Evolutionary conservation across 92 coral and sea anemone genomes (phyloP).

Genomic region (Desmophyllum pertusum): DNA sequence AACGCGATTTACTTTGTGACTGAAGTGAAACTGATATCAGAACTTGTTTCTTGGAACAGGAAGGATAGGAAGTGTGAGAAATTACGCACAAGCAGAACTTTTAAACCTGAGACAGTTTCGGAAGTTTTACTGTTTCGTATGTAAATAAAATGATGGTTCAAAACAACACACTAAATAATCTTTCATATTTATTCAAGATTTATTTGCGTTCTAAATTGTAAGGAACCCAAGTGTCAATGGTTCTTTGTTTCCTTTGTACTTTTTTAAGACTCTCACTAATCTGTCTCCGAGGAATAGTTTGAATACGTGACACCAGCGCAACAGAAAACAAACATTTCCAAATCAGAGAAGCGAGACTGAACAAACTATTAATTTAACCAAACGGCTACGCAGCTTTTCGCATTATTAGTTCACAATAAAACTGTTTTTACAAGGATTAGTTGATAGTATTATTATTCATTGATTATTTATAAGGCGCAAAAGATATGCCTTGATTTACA

Average conservation of each 20-base stretch:
- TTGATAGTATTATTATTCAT: too few relatives aligned
- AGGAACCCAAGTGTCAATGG: background rate
- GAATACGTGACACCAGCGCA: background rate
- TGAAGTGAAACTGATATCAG: constrained; percentile 16
- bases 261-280: background rate
- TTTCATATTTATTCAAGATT: background rate
- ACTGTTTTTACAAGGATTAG: background rate
- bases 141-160: constrained; percentile 1
- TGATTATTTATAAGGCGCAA: too few relatives aligned
- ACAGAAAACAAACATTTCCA: constrained; percentile 13
- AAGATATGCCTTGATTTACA: too few relatives aligned
- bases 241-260: constrained; percentile 11
- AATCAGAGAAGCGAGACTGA: background rate
- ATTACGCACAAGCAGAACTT: background rate
- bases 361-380: too few relatives aligned
- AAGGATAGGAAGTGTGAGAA: background rate
- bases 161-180: background rate
- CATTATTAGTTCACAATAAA: background rate
- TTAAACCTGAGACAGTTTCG: background rate
- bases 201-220: constrained; percentile 14
- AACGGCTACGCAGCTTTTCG: too few relatives aligned
- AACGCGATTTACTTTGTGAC: constrained; percentile 9
- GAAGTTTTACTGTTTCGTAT: too few relatives aligned
- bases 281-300: constrained; percentile 31
- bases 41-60: background rate